Conservation (phyloP, 2,797 vertebrate species). For the Syncerus caffer region DNA sequence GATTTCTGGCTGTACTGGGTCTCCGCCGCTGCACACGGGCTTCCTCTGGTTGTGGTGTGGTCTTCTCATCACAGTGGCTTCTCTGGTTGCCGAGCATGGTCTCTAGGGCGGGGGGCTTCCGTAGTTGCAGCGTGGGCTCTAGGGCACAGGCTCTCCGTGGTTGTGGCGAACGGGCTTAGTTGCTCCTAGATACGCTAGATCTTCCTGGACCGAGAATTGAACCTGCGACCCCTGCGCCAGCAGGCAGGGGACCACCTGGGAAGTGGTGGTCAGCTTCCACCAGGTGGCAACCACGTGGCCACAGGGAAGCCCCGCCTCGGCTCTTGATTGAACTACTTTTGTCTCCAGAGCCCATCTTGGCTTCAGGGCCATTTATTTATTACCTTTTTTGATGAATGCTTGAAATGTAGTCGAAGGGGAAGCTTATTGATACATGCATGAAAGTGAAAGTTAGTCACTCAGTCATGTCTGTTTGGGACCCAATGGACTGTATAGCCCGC, state of each 20-base stretch:
- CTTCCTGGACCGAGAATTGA: not conserved
- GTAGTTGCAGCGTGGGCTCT: not conserved
- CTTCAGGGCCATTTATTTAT: not conserved
- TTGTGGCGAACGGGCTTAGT: accelerated
- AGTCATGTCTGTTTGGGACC: not conserved
- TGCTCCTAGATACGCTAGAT: not conserved
- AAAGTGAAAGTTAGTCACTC: not conserved
- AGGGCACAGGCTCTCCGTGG: not conserved
- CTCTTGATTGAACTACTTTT: not conserved
- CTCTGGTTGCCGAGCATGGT: not conserved
- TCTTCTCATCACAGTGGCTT: not conserved
- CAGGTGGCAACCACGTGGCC: not conserved
- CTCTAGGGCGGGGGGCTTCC: not conserved
- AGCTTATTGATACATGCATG: too few species aligned
- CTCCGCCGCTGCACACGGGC: accelerated
- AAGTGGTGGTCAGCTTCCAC: not conserved
- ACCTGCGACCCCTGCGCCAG: too few species aligned
- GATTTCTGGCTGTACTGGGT: not conserved
- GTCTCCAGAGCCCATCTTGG: not conserved
- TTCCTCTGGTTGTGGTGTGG: not conserved
- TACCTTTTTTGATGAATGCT: not conserved
- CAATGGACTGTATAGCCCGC: not conserved
- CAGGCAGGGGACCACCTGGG: too few species aligned
- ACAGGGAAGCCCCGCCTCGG: not conserved
- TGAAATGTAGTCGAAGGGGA: not conserved